A percentile compares a stretch with the other conserved stretches of the same genome.
phyloP scores from a whole-genome alignment of 2,113 vertebrate species.

The Percopsis transmontana region DNA sequence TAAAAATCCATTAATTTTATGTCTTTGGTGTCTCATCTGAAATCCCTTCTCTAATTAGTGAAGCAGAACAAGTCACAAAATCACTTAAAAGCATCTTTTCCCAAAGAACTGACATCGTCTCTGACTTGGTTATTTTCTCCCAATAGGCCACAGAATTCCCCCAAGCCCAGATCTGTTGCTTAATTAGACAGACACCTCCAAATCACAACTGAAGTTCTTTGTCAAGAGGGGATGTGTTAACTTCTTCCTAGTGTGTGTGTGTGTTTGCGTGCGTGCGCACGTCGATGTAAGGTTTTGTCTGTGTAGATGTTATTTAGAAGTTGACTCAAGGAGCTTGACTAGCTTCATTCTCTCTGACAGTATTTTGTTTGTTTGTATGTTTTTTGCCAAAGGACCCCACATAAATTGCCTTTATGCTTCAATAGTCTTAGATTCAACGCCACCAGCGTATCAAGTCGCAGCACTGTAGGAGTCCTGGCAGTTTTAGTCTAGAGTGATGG shows the following conservation, averaged over 20 bases:
- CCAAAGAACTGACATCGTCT: slow-evolving; percentile 26
- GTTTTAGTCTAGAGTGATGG: slow-evolving; percentile 12
- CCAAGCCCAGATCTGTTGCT: slow-evolving; percentile 9
- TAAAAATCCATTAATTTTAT: slow-evolving; percentile 10
- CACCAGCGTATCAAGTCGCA: slow-evolving; percentile 9
- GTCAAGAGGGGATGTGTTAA: slow-evolving; percentile 17
- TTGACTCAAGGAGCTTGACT: neutral
- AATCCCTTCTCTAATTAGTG: slow-evolving; percentile 46
- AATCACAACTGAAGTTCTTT: slow-evolving; percentile 22
- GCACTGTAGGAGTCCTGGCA: slow-evolving; percentile 17
- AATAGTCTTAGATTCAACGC: slow-evolving; percentile 1
- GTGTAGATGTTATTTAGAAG: slow-evolving; percentile 1
- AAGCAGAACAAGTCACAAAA: slow-evolving; percentile 15
- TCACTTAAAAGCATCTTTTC: slow-evolving; percentile 18
- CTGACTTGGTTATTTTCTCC: slow-evolving; percentile 1
- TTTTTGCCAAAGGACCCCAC: neutral
- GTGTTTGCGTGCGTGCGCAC: neutral
- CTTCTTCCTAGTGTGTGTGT: slow-evolving; percentile 2
- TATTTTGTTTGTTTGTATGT: neutral
- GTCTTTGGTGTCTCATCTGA: slow-evolving; percentile 14
- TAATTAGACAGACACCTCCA: slow-evolving; percentile 40
- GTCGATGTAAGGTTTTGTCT: neutral
- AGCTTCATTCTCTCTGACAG: slow-evolving; percentile 10
- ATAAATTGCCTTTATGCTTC: slow-evolving; percentile 28
- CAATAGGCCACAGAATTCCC: slow-evolving; percentile 3